Evolutionary conservation across 2,113 vertebrate genomes (phyloP).

Genomic region (Phrynosoma blainvillii): DNA sequence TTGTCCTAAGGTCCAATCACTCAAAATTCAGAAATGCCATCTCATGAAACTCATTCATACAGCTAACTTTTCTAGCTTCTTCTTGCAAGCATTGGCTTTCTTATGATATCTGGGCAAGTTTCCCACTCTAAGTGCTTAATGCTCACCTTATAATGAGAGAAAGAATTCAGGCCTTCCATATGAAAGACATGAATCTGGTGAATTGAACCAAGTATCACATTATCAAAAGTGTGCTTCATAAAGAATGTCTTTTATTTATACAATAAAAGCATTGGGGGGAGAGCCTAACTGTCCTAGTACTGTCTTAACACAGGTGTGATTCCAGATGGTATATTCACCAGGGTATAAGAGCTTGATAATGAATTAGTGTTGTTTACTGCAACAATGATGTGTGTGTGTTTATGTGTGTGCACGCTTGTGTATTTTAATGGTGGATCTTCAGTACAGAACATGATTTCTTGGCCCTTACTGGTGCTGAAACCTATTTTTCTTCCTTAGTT

Average conservation of each 20-base stretch:
- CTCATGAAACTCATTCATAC: neutral
- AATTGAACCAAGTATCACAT: neutral
- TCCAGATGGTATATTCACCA: slow-evolving; percentile 1
- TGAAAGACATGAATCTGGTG: neutral
- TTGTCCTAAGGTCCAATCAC: neutral
- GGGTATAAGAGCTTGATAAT: neutral
- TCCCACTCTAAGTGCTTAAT: neutral
- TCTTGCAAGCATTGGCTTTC: neutral
- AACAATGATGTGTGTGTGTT: neutral
- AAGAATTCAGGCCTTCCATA: neutral
- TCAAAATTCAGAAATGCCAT: neutral
- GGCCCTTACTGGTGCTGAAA: neutral
- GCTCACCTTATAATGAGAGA: neutral
- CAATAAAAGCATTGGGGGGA: neutral
- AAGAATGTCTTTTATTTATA: neutral
- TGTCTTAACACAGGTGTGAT: neutral
- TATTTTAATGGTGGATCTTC: neutral
- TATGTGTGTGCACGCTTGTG: neutral
- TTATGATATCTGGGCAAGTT: neutral
- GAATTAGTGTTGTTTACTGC: neutral
- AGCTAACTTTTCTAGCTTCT: neutral
- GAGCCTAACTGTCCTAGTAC: neutral
- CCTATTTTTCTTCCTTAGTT: neutral
- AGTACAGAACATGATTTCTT: neutral
- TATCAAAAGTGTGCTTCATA: neutral